Base-by-base conservation (phyloP, 2,113 vertebrate genomes). In the Catharus fuscescens region DNA sequence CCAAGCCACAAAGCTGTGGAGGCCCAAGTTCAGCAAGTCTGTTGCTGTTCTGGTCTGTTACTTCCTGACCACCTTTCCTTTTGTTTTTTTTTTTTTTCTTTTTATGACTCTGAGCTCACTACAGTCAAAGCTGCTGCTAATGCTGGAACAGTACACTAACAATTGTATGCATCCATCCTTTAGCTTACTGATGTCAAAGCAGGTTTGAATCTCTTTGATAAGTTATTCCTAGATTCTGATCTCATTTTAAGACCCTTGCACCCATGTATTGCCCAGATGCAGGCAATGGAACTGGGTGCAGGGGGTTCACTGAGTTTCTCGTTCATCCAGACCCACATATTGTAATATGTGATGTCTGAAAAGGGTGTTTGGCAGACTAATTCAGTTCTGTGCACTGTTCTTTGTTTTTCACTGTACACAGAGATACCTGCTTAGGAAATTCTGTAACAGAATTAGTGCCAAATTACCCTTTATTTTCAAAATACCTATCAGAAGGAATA, bases 81-180 rank as follows among this genome's bases (percentile, higher is more conserved):
- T 28, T 23, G 34, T 36, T 17, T 7, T 32, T 16, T 31, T 13
- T 12, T 20, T 40, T 31, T 9, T 6, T 9, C 23, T n/a, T 36
- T 60, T 83, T 86, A 61, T 23, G 56, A 44, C 82, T 62, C 67
- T 85, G 45, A 92, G 29, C 34, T 94, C 77, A 79, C 36, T 92
- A 62, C 66, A 81, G 77, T 87, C n/a, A 40, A 72, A 86, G 28
- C 31, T 71, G 85, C 91, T 95, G 91, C 80, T 95, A 50, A 65
- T 92, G 40, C 72, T 86, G 53, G n/a, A 64, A 64, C 48, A 64
- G 29, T 45, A 60, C 71, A 44, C 59, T 90, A 84, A 59, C 54
- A 42, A 5, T 31, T 57, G 26, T 57, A 61, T n/a, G 24, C 0
- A 0, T 73, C 80, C 32, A 20, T 90, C 18, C 25, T 81, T 48